These are phyloP conservation scores for Leptopilina syphax DNA, from an alignment of 2,888 invertebrate genomes.

Conservation along the genomic window DNA sequence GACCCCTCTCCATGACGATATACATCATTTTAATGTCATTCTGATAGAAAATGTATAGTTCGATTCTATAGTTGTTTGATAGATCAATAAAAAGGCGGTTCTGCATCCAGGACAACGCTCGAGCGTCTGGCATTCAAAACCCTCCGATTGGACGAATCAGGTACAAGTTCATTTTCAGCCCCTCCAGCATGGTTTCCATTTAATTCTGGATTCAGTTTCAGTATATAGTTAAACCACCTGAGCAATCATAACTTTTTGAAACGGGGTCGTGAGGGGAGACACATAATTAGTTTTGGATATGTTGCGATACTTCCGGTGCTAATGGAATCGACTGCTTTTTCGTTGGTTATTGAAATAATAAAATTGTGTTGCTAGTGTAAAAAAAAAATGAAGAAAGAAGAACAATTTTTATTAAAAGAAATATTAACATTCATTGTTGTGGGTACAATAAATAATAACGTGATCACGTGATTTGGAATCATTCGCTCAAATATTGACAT, in stretches of 20 bases:
- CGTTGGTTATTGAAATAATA: background rate
- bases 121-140: constrained; percentile 61
- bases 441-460: background rate
- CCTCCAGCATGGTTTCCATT: constrained; percentile 62
- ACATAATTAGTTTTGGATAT: constrained; percentile 21
- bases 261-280: background rate
- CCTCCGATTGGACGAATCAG: constrained; percentile 66
- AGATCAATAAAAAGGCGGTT: constrained; percentile 74
- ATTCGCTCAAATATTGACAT: no score
- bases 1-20: background rate
- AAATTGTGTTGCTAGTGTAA: background rate
- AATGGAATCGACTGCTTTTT: constrained; percentile 35
- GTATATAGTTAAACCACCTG: constrained; percentile 61
- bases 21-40: background rate
- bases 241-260: constrained; percentile 52
- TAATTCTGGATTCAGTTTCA: constrained; percentile 56
- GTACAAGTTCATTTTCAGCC: constrained; percentile 56
- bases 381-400: background rate
- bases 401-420: no score
- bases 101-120: constrained; percentile 65
- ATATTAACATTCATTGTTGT: background rate
- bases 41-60: background rate
- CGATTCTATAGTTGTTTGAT: constrained; percentile 48
- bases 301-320: constrained; percentile 33
- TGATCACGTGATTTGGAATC: no score